These are phyloP conservation scores for Hydropsyche tenuis DNA, from an alignment of 1,140 invertebrate genomes.

Conservation along the genomic window DNA sequence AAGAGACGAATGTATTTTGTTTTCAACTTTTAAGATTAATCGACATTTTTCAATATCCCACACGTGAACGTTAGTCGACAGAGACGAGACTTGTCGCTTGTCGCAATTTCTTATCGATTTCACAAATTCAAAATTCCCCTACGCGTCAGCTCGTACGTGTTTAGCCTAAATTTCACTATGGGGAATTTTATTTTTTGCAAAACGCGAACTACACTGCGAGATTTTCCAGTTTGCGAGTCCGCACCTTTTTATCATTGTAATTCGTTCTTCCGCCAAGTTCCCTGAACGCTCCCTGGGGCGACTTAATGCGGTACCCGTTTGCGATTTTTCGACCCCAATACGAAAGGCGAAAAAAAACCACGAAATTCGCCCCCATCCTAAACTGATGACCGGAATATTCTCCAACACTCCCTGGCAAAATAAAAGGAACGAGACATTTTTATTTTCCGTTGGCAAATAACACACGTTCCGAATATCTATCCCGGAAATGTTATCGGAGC, in stretches of 20 bases:
- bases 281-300: not conserved
- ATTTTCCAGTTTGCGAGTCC: constrained; percentile 6
- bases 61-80: too few relatives aligned
- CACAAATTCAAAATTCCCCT: too few relatives aligned
- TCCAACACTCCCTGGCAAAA: not conserved
- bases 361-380: not conserved
- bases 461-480: not conserved
- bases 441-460: not conserved
- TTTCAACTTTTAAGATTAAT: too few relatives aligned
- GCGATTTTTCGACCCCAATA: constrained; percentile 8
- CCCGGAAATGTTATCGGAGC: too few relatives aligned
- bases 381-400: not conserved
- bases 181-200: not conserved
- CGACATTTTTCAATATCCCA: too few relatives aligned
- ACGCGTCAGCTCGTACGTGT: too few relatives aligned
- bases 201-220: not conserved
- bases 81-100: too few relatives aligned
- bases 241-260: constrained; percentile 17
- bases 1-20: too few relatives aligned
- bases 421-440: not conserved
- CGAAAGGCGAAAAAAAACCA: not conserved
- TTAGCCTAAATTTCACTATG: too few relatives aligned
- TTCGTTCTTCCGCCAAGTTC: constrained; percentile 7
- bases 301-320: constrained; percentile 9
- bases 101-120: too few relatives aligned